Percentiles rank a stretch among this genome's conserved stretches.
phyloP scores from a whole-genome alignment of 2,797 vertebrate genomes.

The Remorina albescens region DNA sequence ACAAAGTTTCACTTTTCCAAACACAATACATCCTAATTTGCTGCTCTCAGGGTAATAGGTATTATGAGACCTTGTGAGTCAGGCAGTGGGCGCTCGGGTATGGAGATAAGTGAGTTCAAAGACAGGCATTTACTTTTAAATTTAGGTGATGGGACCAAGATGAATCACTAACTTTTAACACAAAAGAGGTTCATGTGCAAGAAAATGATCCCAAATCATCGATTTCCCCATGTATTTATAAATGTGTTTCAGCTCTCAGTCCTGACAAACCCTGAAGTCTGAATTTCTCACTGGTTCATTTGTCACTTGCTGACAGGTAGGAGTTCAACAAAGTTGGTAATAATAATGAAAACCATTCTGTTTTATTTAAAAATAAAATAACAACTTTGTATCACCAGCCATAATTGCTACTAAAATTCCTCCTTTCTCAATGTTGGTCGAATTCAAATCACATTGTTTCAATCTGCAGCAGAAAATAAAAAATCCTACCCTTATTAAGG shows the following conservation, averaged over 20 bases:
- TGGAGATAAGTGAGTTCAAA: slow-evolving; percentile 36
- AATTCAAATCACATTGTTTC: neutral
- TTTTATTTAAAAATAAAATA: neutral
- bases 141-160: slow-evolving; percentile 29
- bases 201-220: slow-evolving; percentile 22
- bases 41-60: slow-evolving; percentile 29
- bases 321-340: neutral
- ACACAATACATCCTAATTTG: slow-evolving; percentile 22
- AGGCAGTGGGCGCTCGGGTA: slow-evolving; percentile 13
- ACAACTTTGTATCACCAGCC: neutral
- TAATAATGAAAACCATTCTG: neutral
- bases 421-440: neutral
- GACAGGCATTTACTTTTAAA: slow-evolving; percentile 27
- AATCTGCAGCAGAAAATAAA: neutral
- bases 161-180: slow-evolving; percentile 38
- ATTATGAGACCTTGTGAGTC: slow-evolving; percentile 18
- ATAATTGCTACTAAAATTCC: neutral
- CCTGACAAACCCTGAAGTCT: slow-evolving; percentile 10
- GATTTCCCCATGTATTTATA: slow-evolving; percentile 1
- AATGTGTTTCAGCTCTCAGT: neutral
- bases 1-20: slow-evolving; percentile 21
- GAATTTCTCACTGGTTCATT: neutral
- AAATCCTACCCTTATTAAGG: neutral
- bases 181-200: slow-evolving; percentile 23
- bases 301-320: neutral